Percentiles rank a stretch among this genome's conserved stretches.
phyloP scores from a whole-genome alignment of 37 sponge, comb jelly and placozoan genomes.

The Geodia barretti region DNA sequence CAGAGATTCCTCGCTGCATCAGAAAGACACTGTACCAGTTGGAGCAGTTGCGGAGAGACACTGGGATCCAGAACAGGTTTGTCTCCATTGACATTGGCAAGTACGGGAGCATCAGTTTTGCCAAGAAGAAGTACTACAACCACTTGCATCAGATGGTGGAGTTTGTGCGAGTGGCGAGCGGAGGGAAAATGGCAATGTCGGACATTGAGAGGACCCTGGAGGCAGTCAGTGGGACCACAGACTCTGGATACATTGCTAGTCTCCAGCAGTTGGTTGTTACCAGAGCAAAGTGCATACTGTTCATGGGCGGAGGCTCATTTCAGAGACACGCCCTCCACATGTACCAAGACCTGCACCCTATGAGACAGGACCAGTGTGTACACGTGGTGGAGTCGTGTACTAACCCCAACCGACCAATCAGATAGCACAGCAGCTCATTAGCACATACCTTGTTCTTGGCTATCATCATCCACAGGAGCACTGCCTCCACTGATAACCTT shows the following conservation, averaged over 20 bases:
- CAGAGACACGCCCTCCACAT: constrained; percentile 36
- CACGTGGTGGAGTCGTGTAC: constrained; percentile 30
- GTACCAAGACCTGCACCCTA: constrained; percentile 33
- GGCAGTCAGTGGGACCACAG: background rate
- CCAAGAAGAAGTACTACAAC: constrained; percentile 12
- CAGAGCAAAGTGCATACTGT: constrained; percentile 50
- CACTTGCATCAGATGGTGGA: background rate
- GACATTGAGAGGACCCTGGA: constrained; percentile 46
- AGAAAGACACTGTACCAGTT: background rate
- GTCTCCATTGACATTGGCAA: constrained; percentile 42
- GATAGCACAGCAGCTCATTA: background rate
- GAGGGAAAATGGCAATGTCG: background rate
- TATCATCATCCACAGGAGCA: constrained; percentile 27
- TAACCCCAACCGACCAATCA: constrained; percentile 21
- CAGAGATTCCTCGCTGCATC: constrained; percentile 23
- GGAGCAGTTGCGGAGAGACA: background rate
- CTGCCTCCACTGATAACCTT: background rate
- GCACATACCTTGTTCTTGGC: constrained; percentile 30
- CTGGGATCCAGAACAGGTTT: constrained; percentile 3
- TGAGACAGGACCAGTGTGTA: constrained; percentile 6
- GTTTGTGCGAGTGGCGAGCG: constrained; percentile 28
- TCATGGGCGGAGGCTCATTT: constrained; percentile 52
- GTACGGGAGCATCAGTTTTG: constrained; percentile 42
- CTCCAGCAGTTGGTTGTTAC: constrained; percentile 40
- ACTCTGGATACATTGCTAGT: constrained; percentile 40